Conservation (phyloP, 2,797 vertebrate genomes). For the Sebastes vulpes region DNA sequence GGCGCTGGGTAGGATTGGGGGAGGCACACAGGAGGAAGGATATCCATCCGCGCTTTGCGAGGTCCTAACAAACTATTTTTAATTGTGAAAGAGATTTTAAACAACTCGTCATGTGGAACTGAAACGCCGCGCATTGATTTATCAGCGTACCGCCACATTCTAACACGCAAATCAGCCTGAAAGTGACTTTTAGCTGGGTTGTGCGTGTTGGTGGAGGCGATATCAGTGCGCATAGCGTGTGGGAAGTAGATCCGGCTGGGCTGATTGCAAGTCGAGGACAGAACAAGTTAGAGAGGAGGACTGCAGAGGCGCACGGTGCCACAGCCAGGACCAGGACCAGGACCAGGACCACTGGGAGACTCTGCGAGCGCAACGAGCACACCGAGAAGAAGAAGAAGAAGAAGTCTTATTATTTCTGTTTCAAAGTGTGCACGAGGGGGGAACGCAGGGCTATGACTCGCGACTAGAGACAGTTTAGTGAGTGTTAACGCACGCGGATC, state of each 20-base stretch:
- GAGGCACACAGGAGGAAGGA: not conserved
- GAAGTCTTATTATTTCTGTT: not conserved
- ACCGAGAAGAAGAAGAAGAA: conserved; percentile 15
- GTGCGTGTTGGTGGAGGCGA: not conserved
- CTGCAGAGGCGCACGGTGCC: conserved; percentile 80
- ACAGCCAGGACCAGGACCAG: conserved; percentile 58
- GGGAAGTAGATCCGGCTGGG: conserved; percentile 83
- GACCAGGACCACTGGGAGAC: conserved; percentile 65
- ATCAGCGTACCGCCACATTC: accelerated
- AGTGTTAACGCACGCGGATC: conserved; percentile 75
- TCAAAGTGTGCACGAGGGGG: conserved; percentile 8
- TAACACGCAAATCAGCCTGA: accelerated
- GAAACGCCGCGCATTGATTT: accelerated
- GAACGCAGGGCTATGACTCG: conserved; percentile 50
- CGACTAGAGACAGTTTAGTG: conserved; percentile 49
- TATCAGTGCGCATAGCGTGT: conserved; percentile 47
- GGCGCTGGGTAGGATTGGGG: conserved; percentile 43
- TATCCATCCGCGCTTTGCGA: conserved; percentile 64
- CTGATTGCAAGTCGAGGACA: conserved; percentile 78
- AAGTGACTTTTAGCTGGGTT: not conserved
- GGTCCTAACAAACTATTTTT: not conserved
- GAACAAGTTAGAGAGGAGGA: conserved; percentile 76
- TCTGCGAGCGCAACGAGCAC: conserved; percentile 52
- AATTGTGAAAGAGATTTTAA: not conserved
- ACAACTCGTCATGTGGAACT: accelerated